Evolutionary conservation across 2,888 invertebrate genomes (phyloP).

Genomic region (Lasioglossum zephyrum): DNA sequence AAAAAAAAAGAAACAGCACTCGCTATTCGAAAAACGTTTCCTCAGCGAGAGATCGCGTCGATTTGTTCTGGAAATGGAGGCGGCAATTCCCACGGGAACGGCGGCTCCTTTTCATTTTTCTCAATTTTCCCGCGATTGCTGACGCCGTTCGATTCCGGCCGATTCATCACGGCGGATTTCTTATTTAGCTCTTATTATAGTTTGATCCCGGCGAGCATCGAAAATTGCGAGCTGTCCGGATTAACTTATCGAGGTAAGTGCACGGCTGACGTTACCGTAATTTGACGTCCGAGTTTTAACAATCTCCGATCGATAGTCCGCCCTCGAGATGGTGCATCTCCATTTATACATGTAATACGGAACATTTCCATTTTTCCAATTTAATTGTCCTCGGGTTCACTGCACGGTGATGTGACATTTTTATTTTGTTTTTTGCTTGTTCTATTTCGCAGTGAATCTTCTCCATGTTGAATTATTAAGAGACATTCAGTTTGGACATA

Average conservation of each 20-base stretch:
- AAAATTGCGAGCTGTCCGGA: background rate
- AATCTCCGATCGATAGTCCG: background rate
- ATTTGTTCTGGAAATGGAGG: background rate
- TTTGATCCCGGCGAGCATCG: constrained; percentile 3
- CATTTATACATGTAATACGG: background rate
- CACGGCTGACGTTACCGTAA: background rate
- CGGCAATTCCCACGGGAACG: background rate
- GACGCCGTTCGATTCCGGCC: background rate
- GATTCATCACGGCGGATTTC: background rate
- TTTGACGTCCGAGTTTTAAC: background rate
- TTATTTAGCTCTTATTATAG: constrained; percentile 3
- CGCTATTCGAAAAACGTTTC: background rate
- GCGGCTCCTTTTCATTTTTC: constrained; percentile 7
- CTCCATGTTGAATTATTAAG: background rate
- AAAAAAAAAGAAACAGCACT: background rate
- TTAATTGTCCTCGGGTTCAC: background rate
- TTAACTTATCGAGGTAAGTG: constrained; percentile 14
- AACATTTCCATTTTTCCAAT: background rate
- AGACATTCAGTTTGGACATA: no score
- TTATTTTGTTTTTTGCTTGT: background rate
- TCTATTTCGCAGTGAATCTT: background rate
- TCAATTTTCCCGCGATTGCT: constrained; percentile 16
- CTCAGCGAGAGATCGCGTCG: background rate
- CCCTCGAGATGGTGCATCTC: background rate
- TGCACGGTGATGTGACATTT: background rate